A percentile compares a stretch with the other conserved stretches of the same genome.
Conservation (phyloP, 1,140 invertebrate species). For the Subanguina moxae region DNA sequence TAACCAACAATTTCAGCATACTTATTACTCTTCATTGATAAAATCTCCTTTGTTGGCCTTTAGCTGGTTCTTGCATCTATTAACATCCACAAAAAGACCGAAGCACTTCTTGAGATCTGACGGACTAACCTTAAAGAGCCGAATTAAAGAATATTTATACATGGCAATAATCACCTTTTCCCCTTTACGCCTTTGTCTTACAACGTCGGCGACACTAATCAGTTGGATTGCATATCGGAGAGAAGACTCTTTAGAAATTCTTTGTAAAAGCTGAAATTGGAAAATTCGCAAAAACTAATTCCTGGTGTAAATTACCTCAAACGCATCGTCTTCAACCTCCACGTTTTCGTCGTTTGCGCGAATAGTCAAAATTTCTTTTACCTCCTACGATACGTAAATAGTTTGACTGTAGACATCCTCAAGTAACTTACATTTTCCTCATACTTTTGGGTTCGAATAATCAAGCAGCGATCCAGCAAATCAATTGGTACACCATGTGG, state of each 20-base stretch:
- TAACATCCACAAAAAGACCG: slow-evolving; percentile 86
- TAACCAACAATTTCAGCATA: neutral
- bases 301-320: slow-evolving; percentile 23
- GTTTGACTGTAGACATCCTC: neutral
- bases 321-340: slow-evolving; percentile 83
- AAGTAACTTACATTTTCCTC: slow-evolving; percentile 66
- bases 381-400: slow-evolving; percentile 37
- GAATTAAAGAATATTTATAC: neutral
- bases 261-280: neutral
- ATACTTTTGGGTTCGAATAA: slow-evolving; percentile 80
- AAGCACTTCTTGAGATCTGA: slow-evolving; percentile 92
- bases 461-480: slow-evolving; percentile 88
- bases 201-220: slow-evolving; percentile 87
- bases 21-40: slow-evolving; percentile 30
- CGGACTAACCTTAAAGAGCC: slow-evolving; percentile 57
- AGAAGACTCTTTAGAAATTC: slow-evolving; percentile 1
- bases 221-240: slow-evolving; percentile 87
- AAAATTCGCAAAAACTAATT: neutral
- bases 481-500: slow-evolving; percentile 96
- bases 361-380: slow-evolving; percentile 44
- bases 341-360: slow-evolving; percentile 86
- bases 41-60: slow-evolving; percentile 71
- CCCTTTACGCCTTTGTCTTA: slow-evolving; percentile 68
- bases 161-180: slow-evolving; percentile 58
- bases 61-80: slow-evolving; percentile 82